A percentile compares a stretch with the other conserved stretches of the same genome.
Conservation (phyloP, 2,797 vertebrate genomes). For the Ceryle rudis region DNA sequence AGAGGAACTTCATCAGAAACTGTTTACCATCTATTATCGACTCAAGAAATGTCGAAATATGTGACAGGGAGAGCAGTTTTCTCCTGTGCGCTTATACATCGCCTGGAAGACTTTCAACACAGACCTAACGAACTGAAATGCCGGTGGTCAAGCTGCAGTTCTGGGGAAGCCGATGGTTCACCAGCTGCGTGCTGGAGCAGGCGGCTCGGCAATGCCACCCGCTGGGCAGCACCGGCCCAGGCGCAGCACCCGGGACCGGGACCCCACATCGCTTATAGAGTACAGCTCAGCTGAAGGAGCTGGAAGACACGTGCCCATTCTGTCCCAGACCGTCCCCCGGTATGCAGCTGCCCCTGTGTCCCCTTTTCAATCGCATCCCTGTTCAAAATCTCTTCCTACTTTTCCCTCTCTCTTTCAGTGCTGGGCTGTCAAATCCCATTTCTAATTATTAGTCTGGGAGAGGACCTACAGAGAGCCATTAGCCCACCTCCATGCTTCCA, state of each 20-base stretch:
- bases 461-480: neutral
- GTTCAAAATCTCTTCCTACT: neutral
- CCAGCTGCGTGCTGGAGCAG: neutral
- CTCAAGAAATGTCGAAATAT: fast-evolving
- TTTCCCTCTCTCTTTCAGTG: neutral
- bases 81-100: fast-evolving
- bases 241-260: fast-evolving
- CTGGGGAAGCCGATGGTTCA: fast-evolving
- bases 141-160: fast-evolving
- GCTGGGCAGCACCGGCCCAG: neutral
- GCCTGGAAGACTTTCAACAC: neutral
- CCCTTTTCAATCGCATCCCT: neutral
- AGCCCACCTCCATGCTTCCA: neutral
- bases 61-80: fast-evolving
- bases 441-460: neutral
- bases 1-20: neutral
- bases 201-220: neutral
- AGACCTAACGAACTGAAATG: fast-evolving
- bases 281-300: neutral
- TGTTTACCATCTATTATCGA: too few relatives aligned
- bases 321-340: fast-evolving
- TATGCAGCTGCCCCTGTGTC: fast-evolving
- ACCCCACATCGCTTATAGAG: fast-evolving
- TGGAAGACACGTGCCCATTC: fast-evolving
- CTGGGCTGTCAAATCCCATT: neutral